These are phyloP conservation scores for Muraenolepis orangiensis DNA, from an alignment of 2,797 vertebrate species.

Conservation along the genomic window DNA sequence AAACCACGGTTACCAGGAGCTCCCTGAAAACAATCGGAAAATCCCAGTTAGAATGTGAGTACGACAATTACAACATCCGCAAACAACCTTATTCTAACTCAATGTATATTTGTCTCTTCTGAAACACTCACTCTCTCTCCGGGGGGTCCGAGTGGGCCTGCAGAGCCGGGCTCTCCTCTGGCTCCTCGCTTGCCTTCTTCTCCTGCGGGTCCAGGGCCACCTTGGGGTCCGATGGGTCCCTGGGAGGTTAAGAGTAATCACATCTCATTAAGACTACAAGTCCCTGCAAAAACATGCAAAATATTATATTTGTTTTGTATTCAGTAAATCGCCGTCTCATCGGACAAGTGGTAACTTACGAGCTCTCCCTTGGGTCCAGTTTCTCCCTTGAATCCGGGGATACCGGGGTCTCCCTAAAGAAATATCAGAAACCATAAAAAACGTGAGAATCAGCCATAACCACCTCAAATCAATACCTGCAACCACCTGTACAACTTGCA, in stretches of 20 bases:
- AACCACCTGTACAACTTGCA: background rate
- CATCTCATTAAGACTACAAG: background rate
- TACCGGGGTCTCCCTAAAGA: conserved; percentile 88
- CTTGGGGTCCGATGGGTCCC: conserved; percentile 88
- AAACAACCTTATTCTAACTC: background rate
- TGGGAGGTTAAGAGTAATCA: conserved; percentile 38
- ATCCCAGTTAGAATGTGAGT: conserved; percentile 9
- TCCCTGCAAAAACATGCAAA: background rate
- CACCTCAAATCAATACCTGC: background rate
- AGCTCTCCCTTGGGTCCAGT: conserved; percentile 91
- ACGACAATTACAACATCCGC: background rate
- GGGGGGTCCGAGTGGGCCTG: conserved; percentile 87
- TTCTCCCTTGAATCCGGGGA: conserved; percentile 93
- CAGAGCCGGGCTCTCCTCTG: conserved; percentile 91
- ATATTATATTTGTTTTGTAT: background rate
- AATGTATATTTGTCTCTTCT: background rate
- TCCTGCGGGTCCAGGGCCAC: conserved; percentile 84
- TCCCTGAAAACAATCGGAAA: conserved; percentile 72
- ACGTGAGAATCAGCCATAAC: conserved; percentile 9
- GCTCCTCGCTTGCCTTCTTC: conserved; percentile 96
- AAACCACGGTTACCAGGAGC: conserved; percentile 96
- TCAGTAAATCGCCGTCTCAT: background rate
- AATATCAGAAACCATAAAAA: conserved; percentile 16
- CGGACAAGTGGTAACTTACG: conserved; percentile 72
- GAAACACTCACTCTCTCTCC: conserved; percentile 86